Conservation (phyloP, 2,797 vertebrate species). For the Gymnothorax reevesii region DNA sequence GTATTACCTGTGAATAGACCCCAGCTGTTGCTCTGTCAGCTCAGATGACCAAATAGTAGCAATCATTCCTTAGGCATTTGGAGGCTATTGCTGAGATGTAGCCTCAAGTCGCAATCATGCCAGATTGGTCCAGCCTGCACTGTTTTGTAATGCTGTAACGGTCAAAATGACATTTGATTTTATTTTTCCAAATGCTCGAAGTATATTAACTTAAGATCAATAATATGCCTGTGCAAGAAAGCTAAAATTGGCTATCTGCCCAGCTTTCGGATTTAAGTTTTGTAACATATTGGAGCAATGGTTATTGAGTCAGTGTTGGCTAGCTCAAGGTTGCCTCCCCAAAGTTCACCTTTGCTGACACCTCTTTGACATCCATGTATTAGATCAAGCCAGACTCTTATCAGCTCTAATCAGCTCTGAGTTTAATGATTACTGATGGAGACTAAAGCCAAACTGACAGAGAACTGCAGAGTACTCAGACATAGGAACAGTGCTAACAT, state of each 20-base stretch:
- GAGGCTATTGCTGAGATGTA: constrained; percentile 63
- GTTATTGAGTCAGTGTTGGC: background rate
- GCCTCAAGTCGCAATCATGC: constrained; percentile 66
- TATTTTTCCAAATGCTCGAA: constrained; percentile 62
- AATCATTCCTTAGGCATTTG: constrained; percentile 64
- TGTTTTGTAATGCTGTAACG: constrained; percentile 41
- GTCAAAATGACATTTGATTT: constrained; percentile 57
- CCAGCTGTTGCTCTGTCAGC: constrained; percentile 62
- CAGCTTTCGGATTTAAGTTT: background rate
- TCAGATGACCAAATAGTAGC: constrained; percentile 67
- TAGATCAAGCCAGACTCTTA: constrained; percentile 27
- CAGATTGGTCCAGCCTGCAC: constrained; percentile 42
- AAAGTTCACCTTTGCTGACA: background rate
- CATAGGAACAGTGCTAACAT: background rate
- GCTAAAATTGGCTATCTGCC: constrained; percentile 20
- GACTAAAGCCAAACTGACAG: constrained; percentile 1
- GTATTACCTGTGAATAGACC: constrained; percentile 64
- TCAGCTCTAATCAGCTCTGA: constrained; percentile 37
- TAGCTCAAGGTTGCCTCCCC: background rate
- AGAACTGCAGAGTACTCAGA: constrained; percentile 22
- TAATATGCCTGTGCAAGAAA: constrained; percentile 65
- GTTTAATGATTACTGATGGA: constrained; percentile 32
- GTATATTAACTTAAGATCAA: constrained; percentile 57
- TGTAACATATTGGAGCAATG: background rate
- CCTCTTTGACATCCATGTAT: constrained; percentile 36